Percentiles rank a stretch among this genome's conserved stretches.
Conservation (phyloP, 2,797 vertebrate genomes). For the Brotula barbata region DNA sequence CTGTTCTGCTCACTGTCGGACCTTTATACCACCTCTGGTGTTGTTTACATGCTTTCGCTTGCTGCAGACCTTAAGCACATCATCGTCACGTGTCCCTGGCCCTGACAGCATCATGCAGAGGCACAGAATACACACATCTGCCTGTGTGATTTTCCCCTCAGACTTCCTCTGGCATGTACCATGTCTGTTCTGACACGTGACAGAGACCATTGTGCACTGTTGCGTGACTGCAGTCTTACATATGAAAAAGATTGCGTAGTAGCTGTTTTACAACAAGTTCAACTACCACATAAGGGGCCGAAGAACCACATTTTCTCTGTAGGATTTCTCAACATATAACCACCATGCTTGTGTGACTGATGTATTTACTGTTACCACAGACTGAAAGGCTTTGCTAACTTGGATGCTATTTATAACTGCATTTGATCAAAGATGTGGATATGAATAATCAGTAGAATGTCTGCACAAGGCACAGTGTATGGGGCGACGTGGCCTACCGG, state of each 20-base stretch:
- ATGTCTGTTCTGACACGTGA: slow-evolving; percentile 42
- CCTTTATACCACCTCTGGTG: slow-evolving; percentile 25
- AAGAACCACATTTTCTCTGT: slow-evolving; percentile 21
- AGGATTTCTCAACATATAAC: background rate
- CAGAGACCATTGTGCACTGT: slow-evolving; percentile 46
- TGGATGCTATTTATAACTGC: background rate
- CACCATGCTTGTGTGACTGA: background rate
- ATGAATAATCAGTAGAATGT: slow-evolving; percentile 15
- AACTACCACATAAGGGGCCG: slow-evolving; percentile 27
- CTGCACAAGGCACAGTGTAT: background rate
- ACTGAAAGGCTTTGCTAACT: background rate
- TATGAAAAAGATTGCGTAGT: slow-evolving; percentile 51
- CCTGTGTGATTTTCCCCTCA: slow-evolving; percentile 32
- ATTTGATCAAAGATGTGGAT: background rate
- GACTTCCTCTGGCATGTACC: background rate
- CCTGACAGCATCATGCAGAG: slow-evolving; percentile 21
- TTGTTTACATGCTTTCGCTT: slow-evolving; percentile 27
- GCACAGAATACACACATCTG: slow-evolving; percentile 23
- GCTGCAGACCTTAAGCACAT: slow-evolving; percentile 17
- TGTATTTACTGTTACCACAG: background rate
- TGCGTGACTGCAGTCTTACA: slow-evolving; percentile 46
- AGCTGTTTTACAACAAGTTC: slow-evolving; percentile 37
- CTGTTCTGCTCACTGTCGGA: slow-evolving; percentile 26
- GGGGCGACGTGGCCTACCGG: too few relatives aligned
- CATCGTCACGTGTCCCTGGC: too few relatives aligned